Evolutionary conservation across 2,797 vertebrate species (phyloP).

Genomic region (Malacoctenus gilli): DNA sequence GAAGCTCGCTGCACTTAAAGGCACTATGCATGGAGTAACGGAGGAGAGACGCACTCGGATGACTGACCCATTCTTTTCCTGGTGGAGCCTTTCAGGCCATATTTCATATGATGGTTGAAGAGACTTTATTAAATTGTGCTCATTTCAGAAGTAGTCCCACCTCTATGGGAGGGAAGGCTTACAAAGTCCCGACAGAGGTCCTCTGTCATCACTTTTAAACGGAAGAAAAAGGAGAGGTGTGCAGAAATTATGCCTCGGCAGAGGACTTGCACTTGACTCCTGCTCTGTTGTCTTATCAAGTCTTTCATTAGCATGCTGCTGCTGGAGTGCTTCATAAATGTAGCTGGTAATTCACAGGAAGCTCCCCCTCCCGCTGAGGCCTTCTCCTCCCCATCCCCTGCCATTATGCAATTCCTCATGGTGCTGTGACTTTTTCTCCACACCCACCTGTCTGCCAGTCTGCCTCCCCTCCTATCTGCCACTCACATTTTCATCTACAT

Average conservation of each 20-base stretch:
- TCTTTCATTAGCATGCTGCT: slow-evolving; percentile 74
- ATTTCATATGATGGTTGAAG: slow-evolving; percentile 29
- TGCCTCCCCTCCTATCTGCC: slow-evolving; percentile 55
- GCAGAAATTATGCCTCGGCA: slow-evolving; percentile 57
- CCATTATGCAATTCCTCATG: slow-evolving; percentile 73
- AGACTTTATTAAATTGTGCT: slow-evolving; percentile 49
- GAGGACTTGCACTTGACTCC: slow-evolving; percentile 70
- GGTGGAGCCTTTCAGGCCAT: slow-evolving; percentile 27
- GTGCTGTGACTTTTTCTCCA: slow-evolving; percentile 61
- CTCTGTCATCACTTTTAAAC: slow-evolving; percentile 59
- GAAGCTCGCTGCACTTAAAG: slow-evolving; percentile 38
- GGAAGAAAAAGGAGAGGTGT: slow-evolving; percentile 47
- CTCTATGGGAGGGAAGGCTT: slow-evolving; percentile 33
- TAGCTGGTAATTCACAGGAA: slow-evolving; percentile 67
- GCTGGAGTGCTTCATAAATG: slow-evolving; percentile 62
- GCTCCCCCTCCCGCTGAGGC: slow-evolving; percentile 63
- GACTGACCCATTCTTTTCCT: slow-evolving; percentile 23
- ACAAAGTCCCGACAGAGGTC: slow-evolving; percentile 46
- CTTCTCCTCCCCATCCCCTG: slow-evolving; percentile 62
- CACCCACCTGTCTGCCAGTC: slow-evolving; percentile 60
- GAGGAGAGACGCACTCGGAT: slow-evolving; percentile 20
- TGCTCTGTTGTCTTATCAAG: slow-evolving; percentile 66
- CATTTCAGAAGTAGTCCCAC: slow-evolving; percentile 34
- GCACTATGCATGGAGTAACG: slow-evolving; percentile 34
- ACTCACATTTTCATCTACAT: slow-evolving; percentile 47